phyloP scores from a whole-genome alignment of 2,797 vertebrate species.

The Todus mexicanus region DNA sequence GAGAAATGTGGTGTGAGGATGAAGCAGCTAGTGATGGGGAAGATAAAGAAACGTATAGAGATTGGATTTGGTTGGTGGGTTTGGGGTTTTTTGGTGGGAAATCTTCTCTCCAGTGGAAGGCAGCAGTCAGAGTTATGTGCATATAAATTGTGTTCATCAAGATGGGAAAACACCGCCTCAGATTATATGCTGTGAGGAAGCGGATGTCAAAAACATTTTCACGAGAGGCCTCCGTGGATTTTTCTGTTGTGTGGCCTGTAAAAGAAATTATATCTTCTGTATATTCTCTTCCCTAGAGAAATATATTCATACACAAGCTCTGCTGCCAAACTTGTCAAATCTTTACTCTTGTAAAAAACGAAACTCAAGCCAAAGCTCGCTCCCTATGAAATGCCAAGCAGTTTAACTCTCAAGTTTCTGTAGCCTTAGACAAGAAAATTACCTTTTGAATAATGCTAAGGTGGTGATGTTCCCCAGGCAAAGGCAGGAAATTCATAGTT shows the following conservation, averaged over 20 bases:
- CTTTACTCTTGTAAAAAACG: conserved; percentile 63
- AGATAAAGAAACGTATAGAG: neutral
- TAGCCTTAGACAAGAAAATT: conserved; percentile 41
- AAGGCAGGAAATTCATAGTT: conserved; percentile 31
- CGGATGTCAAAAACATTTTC: conserved; percentile 33
- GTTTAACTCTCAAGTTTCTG: conserved; percentile 55
- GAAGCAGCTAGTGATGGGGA: neutral
- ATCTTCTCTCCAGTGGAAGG: conserved; percentile 18
- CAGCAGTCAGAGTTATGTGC: neutral
- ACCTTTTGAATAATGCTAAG: conserved; percentile 18
- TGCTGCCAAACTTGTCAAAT: conserved; percentile 70
- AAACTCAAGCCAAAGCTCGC: conserved; percentile 56
- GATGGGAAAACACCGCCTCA: conserved; percentile 2
- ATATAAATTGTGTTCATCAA: neutral
- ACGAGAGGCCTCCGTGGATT: conserved; percentile 42
- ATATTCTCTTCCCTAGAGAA: conserved; percentile 41
- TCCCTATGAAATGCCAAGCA: conserved; percentile 56
- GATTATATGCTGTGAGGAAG: conserved; percentile 28
- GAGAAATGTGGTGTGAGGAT: neutral
- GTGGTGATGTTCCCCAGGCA: conserved; percentile 5
- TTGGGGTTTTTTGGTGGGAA: neutral
- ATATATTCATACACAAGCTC: conserved; percentile 44
- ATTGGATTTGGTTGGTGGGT: neutral
- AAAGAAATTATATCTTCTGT: conserved; percentile 67
- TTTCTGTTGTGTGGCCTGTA: conserved; percentile 67